Base-by-base conservation (phyloP, 2,797 vertebrate species). In the Bryconaethiops microstoma region DNA sequence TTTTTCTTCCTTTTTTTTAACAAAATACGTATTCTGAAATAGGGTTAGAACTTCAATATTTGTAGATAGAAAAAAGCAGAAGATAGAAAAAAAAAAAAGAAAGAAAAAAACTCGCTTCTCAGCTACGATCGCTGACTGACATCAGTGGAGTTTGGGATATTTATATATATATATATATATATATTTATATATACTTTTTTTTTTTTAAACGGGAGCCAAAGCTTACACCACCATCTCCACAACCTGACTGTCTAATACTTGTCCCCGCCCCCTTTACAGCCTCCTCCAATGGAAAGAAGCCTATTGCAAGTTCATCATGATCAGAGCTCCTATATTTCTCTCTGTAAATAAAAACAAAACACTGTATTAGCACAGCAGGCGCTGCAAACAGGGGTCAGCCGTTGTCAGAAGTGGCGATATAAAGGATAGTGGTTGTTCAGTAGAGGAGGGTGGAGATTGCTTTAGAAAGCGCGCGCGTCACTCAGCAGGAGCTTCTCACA, bases 1-100 rank as follows among this genome's bases (percentile, higher is more conserved):
- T 35, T 35, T 35, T 35, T 35, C 35, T 35, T 35, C 35, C 35
- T 35, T 35, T 35, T 35, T 35, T 96, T 91, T 96, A 97, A 98
- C 97, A 99, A 99, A 99, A 99, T 99, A 99, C 93, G 95, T 96
- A 92, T 96, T 97, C 95, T 97, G 95, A 97, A 97, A 98, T 96
- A 96, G 96, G 96, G 95, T 96, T 95, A 50, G 0, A 68, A 96
- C 94, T 95, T 97, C 95, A 95, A 95, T 96, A 96, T 95, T 90
- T 95, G 93, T 91, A 90, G 94, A 94, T 96, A 95, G 92, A 92
- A 93, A 92, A 95, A 94, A 94, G 95, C 90, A 92, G 94, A 95
- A 95, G 93, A 93, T 95, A 85, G 91, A 92, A 93, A 93, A 90
- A 95, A 93, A 92, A 93, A 92, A 85, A 91, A 92, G 93, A 93